Evolutionary conservation across 2,888 invertebrate species (phyloP).

Genomic region (Drosophila neutralis): DNA sequence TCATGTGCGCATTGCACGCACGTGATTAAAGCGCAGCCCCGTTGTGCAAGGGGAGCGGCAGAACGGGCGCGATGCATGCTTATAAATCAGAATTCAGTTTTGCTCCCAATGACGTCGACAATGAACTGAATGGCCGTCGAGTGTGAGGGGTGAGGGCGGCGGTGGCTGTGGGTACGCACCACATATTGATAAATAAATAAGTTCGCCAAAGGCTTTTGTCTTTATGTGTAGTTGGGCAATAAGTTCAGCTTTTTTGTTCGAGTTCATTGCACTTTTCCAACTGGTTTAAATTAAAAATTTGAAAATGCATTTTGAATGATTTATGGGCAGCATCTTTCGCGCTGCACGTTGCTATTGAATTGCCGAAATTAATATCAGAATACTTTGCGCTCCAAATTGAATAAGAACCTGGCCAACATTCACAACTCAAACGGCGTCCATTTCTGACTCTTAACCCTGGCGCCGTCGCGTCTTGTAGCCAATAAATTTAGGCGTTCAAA

Average conservation of each 20-base stretch:
- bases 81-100: slow-evolving; percentile 78
- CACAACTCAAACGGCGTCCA: slow-evolving; percentile 42
- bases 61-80: slow-evolving; percentile 52
- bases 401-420: slow-evolving; percentile 32
- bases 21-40: slow-evolving; percentile 79
- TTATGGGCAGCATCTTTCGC: slow-evolving; percentile 56
- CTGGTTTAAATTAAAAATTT: slow-evolving; percentile 79
- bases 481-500: slow-evolving; percentile 76
- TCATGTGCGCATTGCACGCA: slow-evolving; percentile 79
- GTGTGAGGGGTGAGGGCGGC: slow-evolving; percentile 12
- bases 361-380: slow-evolving; percentile 57
- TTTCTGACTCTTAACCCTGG: slow-evolving; percentile 75
- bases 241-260: slow-evolving; percentile 19
- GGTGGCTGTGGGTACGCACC: slow-evolving; percentile 50
- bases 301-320: slow-evolving; percentile 66
- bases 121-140: slow-evolving; percentile 56
- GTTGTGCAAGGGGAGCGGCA: slow-evolving; percentile 51
- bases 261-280: slow-evolving; percentile 76
- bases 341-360: slow-evolving; percentile 41
- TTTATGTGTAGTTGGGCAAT: slow-evolving; percentile 47
- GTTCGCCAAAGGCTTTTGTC: slow-evolving; percentile 77
- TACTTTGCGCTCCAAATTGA: slow-evolving; percentile 53
- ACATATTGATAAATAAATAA: slow-evolving; percentile 82
- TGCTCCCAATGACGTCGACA: slow-evolving; percentile 69
- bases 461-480: slow-evolving; percentile 73